Conservation (phyloP, 2,888 invertebrate genomes). For the Cistogaster globosa region DNA sequence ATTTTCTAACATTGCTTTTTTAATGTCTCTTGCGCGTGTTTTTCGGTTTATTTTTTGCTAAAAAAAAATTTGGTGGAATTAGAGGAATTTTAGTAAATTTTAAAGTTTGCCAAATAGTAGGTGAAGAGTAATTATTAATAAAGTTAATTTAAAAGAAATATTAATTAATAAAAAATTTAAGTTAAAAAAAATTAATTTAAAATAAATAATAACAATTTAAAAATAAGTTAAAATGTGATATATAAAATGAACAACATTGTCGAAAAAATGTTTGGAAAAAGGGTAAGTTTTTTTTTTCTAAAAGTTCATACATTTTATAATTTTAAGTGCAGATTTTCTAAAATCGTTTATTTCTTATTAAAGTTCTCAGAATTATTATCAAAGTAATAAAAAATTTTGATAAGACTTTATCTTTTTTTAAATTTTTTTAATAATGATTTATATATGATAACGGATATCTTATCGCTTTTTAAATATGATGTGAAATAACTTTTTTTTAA, state of each 20-base stretch:
- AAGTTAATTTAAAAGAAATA: no score
- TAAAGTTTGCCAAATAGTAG: no score
- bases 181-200: background rate
- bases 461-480: background rate
- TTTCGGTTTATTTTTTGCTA: no score
- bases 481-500: background rate
- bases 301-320: background rate
- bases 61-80: no score
- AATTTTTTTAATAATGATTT: background rate
- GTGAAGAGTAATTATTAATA: no score
- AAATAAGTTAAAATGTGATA: background rate
- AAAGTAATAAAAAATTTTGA: no score
- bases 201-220: background rate
- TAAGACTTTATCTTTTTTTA: no score
- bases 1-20: no score
- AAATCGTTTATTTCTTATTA: no score
- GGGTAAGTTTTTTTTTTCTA: slow-evolving; percentile 75
- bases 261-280: slow-evolving; percentile 69
- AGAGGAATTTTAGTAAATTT: no score
- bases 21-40: no score
- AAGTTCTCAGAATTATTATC: no score
- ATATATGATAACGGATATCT: background rate
- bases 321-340: background rate
- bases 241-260: slow-evolving; percentile 72
- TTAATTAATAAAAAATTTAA: background rate